A percentile compares a stretch with the other conserved stretches of the same genome.
These are phyloP conservation scores for Globia sparganii DNA, from an alignment of 2,888 invertebrate species.

Conservation along the genomic window DNA sequence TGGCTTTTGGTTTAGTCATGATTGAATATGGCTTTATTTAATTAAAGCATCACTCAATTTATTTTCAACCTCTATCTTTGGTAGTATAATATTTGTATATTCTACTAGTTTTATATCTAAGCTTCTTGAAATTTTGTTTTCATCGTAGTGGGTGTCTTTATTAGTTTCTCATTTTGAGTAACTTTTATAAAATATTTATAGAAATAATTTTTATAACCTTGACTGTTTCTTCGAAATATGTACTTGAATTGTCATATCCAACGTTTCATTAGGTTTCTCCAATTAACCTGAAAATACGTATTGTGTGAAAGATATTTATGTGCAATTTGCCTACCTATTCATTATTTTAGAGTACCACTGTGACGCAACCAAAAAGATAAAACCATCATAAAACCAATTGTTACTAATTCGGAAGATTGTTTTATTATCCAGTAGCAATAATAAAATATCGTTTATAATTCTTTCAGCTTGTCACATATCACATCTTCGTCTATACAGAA, in stretches of 20 bases:
- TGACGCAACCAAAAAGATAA: background rate
- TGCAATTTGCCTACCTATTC: background rate
- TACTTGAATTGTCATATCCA: background rate
- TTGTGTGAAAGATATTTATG: background rate
- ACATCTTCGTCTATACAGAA: background rate
- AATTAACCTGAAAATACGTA: background rate
- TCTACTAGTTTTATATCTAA: no score
- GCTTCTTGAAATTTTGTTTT: no score
- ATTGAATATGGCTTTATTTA: slow-evolving; percentile 1
- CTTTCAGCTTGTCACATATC: slow-evolving; percentile 16
- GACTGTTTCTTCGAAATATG: background rate
- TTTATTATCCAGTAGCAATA: slow-evolving; percentile 8
- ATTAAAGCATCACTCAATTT: background rate
- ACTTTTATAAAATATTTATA: background rate
- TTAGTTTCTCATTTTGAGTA: background rate
- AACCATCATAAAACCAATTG: background rate
- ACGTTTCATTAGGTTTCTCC: background rate
- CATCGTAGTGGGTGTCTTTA: no score
- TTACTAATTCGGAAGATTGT: background rate
- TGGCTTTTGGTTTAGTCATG: slow-evolving; percentile 9
- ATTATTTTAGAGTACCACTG: background rate
- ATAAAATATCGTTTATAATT: slow-evolving; percentile 17
- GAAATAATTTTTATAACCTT: background rate
- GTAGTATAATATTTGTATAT: no score
- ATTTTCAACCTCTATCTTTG: background rate